Percentiles rank a stretch among this genome's conserved stretches.
Evolutionary conservation across 2,113 vertebrate species (phyloP).

Genomic region (Lucifuga dentata): DNA sequence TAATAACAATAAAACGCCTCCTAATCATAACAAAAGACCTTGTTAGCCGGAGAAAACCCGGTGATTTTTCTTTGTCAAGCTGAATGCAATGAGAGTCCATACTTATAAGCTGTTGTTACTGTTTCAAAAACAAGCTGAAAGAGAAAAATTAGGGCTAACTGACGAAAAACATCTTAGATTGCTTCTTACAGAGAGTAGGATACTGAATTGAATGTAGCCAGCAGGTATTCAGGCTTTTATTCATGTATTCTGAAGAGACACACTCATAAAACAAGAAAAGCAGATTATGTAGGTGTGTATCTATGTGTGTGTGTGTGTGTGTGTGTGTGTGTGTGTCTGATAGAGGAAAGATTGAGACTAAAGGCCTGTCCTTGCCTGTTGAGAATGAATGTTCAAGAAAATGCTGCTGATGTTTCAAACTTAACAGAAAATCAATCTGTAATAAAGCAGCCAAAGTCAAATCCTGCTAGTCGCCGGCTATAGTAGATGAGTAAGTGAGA

Average conservation of each 20-base stretch:
- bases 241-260: constrained; percentile 23
- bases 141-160: constrained; percentile 14
- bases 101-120: constrained; percentile 5
- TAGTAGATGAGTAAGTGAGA: constrained; percentile 9
- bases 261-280: constrained; percentile 19
- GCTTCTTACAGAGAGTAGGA: not conserved
- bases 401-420: constrained; percentile 32
- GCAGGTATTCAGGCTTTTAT: constrained; percentile 26
- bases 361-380: not conserved
- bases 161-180: constrained; percentile 15
- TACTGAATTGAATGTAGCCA: constrained; percentile 6
- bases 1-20: constrained; percentile 28
- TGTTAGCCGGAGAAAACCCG: constrained; percentile 9
- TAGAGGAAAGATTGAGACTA: not conserved
- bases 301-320: not conserved
- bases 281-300: not conserved
- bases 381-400: constrained; percentile 51
- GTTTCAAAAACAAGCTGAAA: constrained; percentile 1
- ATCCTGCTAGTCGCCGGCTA: constrained; percentile 8
- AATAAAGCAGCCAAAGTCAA: constrained; percentile 43
- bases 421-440: constrained; percentile 48
- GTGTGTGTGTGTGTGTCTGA: not conserved
- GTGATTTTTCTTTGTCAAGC: constrained; percentile 47
- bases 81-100: constrained; percentile 2
- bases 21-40: constrained; percentile 59